Conservation (phyloP, 2,113 vertebrate species). For the Epinephelus cyanopodus region DNA sequence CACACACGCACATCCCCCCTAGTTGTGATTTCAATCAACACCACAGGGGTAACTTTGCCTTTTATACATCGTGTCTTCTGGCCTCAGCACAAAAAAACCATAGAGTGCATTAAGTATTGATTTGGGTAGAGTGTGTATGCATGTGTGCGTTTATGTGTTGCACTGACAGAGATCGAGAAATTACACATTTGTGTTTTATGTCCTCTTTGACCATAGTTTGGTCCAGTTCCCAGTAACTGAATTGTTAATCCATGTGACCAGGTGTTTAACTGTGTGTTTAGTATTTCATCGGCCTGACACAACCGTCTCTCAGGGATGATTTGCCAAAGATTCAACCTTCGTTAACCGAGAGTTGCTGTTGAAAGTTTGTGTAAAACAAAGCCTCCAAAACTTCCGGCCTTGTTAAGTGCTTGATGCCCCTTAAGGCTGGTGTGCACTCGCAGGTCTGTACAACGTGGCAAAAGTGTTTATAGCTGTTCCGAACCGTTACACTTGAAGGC, state of each 20-base stretch:
- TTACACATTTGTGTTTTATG: conserved; percentile 3
- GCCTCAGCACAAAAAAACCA: conserved; percentile 58
- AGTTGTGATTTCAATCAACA: conserved; percentile 32
- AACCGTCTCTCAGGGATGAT: conserved; percentile 6
- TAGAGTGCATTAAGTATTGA: conserved; percentile 53
- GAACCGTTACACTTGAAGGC: neutral
- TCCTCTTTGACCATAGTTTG: neutral
- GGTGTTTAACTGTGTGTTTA: conserved; percentile 11
- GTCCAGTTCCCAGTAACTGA: neutral
- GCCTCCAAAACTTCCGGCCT: neutral
- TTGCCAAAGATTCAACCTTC: neutral
- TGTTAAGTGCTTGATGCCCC: neutral
- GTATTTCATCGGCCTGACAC: neutral
- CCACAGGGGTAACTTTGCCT: conserved; percentile 51
- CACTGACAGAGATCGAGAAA: neutral
- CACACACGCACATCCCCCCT: conserved; percentile 7
- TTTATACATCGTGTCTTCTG: conserved; percentile 58
- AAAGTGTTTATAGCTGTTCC: neutral
- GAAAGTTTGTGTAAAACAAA: neutral
- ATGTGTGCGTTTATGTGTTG: conserved; percentile 14
- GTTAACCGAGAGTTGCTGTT: neutral
- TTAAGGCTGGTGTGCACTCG: neutral
- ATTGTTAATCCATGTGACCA: neutral
- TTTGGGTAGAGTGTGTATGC: conserved; percentile 23
- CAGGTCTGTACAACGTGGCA: conserved; percentile 1